These are phyloP conservation scores for Nyctibius grandis DNA, from an alignment of 2,797 vertebrate species.

Conservation along the genomic window DNA sequence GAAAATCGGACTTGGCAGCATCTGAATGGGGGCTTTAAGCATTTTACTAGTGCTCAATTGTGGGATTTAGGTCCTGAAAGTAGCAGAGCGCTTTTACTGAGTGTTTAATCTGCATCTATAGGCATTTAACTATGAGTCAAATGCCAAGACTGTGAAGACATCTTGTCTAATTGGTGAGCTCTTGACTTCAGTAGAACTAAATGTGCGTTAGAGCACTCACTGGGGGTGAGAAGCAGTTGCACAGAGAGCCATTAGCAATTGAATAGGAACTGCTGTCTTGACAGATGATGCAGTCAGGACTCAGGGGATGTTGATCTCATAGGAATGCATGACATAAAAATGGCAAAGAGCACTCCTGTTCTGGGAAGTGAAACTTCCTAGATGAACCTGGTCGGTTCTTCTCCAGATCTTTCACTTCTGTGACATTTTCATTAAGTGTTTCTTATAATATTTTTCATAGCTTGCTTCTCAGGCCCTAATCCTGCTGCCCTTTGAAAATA, in stretches of 20 bases:
- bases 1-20: background rate
- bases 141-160: background rate
- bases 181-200: background rate
- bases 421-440: background rate
- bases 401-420: background rate
- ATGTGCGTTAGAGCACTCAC: background rate
- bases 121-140: background rate
- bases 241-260: background rate
- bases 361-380: background rate
- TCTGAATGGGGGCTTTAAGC: background rate
- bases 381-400: background rate
- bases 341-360: background rate
- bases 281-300: background rate
- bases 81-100: background rate
- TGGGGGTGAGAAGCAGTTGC: background rate
- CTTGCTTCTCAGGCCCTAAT: background rate
- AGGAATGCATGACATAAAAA: background rate
- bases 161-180: background rate
- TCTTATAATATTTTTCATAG: background rate
- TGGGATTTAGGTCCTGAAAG: background rate
- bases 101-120: background rate
- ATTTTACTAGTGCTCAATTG: background rate
- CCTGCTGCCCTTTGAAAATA: background rate
- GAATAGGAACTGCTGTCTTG: background rate
- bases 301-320: conserved; percentile 9